Conservation (phyloP, 2,797 vertebrate species). For the Delichon dasypus region DNA sequence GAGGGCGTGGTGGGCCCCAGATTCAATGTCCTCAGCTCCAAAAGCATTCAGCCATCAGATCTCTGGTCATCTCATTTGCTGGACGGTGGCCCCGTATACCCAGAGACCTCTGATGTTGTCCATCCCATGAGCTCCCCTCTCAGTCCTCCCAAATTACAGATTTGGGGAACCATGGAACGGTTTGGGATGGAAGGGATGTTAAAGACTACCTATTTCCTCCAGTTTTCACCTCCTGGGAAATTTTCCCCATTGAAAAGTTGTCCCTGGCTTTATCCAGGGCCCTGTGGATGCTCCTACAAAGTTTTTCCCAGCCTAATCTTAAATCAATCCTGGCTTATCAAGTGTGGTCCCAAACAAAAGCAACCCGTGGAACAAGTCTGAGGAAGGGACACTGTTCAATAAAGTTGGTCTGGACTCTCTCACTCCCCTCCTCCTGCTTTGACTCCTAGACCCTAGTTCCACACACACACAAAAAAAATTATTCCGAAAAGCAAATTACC, state of each 20-base stretch:
- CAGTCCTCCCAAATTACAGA: background rate
- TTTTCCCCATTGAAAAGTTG: background rate
- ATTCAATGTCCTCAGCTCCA: background rate
- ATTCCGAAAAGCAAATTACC: background rate
- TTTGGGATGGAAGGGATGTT: background rate
- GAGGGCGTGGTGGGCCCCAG: background rate
- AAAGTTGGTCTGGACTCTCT: background rate
- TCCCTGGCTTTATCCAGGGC: background rate
- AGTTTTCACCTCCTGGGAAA: background rate
- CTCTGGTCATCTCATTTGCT: background rate
- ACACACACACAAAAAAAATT: background rate
- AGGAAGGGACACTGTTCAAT: background rate
- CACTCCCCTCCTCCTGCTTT: background rate
- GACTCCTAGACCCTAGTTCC: background rate
- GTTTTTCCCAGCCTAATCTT: background rate
- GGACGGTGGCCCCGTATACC: background rate
- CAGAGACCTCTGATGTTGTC: background rate
- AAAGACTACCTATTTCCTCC: background rate
- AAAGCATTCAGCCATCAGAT: background rate
- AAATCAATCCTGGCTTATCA: background rate
- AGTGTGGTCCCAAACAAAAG: background rate
- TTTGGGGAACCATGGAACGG: fast-evolving
- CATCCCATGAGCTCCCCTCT: background rate
- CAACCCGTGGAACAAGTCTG: background rate
- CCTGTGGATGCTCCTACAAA: background rate